Evolutionary conservation across 1,140 invertebrate species (phyloP).

Genomic region (Bombus pyrosoma): DNA sequence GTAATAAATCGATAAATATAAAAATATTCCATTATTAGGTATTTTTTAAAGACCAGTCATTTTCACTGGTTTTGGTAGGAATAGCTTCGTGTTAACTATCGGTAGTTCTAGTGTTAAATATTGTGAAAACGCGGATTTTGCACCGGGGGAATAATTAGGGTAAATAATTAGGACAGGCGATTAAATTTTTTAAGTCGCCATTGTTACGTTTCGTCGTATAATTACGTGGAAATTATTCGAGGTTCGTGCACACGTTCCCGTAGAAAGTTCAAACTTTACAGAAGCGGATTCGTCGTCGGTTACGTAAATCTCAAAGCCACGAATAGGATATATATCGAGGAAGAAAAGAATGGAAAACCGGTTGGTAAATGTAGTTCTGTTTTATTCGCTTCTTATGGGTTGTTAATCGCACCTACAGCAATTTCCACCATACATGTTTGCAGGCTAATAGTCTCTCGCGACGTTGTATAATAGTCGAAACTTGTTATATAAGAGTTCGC

Average conservation of each 20-base stretch:
- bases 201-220: neutral
- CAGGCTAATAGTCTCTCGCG: neutral
- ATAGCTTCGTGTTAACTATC: no score
- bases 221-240: neutral
- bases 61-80: no score
- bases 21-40: no score
- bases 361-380: neutral
- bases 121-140: neutral
- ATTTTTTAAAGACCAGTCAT: no score
- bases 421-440: neutral
- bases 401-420: slow-evolving; percentile 14
- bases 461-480: slow-evolving; percentile 19
- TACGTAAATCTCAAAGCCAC: neutral
- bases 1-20: no score
- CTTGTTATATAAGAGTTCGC: slow-evolving; percentile 17
- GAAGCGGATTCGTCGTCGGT: neutral
- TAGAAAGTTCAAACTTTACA: neutral
- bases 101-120: neutral
- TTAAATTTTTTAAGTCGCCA: neutral
- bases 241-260: neutral
- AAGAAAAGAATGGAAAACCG: slow-evolving; percentile 21
- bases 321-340: neutral
- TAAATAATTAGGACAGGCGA: neutral
- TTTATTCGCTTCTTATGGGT: neutral
- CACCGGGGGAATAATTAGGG: no score